phyloP scores from a whole-genome alignment of 2,113 vertebrate species.

The Nanger granti region DNA sequence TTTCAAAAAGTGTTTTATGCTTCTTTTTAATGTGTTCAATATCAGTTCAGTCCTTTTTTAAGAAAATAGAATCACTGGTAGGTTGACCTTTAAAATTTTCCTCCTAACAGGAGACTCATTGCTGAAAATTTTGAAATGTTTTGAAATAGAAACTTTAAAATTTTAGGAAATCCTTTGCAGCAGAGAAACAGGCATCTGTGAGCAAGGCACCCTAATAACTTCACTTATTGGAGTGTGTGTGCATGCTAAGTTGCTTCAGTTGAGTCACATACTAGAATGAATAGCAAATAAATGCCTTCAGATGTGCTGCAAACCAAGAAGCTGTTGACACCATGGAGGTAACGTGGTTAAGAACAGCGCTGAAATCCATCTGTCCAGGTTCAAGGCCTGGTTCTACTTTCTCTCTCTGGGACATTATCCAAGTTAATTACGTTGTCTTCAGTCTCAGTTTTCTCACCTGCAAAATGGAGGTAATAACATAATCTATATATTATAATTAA shows the following conservation, averaged over 20 bases:
- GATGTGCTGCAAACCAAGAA: not conserved
- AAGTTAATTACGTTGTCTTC: not conserved
- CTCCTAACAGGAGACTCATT: not conserved
- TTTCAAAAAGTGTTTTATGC: not conserved
- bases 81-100: not conserved
- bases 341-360: not conserved
- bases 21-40: not conserved
- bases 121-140: not conserved
- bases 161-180: not conserved
- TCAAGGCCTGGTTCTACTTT: not conserved
- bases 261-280: not conserved
- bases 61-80: not conserved
- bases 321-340: not conserved
- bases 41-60: not conserved
- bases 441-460: not conserved
- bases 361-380: not conserved
- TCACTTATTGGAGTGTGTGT: not conserved
- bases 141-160: not conserved
- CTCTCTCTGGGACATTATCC: not conserved
- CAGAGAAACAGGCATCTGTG: not conserved
- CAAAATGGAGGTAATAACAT: not conserved
- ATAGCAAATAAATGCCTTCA: not conserved
- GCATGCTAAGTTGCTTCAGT: not conserved
- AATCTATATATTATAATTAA: not conserved
- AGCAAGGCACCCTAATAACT: not conserved